Conservation (phyloP, 1,140 invertebrate species). For the Pseudomyrmex concolor region DNA sequence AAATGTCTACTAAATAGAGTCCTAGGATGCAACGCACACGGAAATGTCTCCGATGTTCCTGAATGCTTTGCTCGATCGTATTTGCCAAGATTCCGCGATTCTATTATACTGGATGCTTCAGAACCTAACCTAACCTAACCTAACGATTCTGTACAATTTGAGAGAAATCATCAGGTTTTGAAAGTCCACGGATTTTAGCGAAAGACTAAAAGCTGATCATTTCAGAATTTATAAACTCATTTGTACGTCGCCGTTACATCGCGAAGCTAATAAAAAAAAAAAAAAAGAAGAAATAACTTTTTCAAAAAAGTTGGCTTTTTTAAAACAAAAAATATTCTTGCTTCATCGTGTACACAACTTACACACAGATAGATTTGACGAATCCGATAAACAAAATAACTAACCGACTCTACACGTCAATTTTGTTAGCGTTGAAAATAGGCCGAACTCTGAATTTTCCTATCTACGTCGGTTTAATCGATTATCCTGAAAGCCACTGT, state of each 20-base stretch:
- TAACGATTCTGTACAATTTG: neutral
- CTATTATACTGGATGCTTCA: conserved; percentile 25
- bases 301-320: neutral
- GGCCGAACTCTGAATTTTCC: conserved; percentile 39
- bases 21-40: conserved; percentile 40
- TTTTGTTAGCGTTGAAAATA: conserved; percentile 38
- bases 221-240: neutral
- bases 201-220: neutral
- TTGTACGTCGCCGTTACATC: neutral
- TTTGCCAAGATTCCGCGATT: conserved; percentile 39
- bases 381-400: conserved; percentile 15
- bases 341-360: neutral
- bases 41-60: conserved; percentile 55
- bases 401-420: conserved; percentile 14
- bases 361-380: neutral
- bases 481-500: conserved; percentile 32
- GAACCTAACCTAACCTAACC: conserved; percentile 45
- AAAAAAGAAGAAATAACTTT: neutral
- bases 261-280: neutral
- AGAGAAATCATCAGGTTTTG: neutral
- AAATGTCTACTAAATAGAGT: conserved; percentile 58
- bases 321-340: neutral
- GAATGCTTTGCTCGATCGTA: conserved; percentile 51
- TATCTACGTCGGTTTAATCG: conserved; percentile 54
- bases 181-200: conserved; percentile 7